phyloP scores from a whole-genome alignment of 2,888 invertebrate genomes.

The Apodemia duryi region DNA sequence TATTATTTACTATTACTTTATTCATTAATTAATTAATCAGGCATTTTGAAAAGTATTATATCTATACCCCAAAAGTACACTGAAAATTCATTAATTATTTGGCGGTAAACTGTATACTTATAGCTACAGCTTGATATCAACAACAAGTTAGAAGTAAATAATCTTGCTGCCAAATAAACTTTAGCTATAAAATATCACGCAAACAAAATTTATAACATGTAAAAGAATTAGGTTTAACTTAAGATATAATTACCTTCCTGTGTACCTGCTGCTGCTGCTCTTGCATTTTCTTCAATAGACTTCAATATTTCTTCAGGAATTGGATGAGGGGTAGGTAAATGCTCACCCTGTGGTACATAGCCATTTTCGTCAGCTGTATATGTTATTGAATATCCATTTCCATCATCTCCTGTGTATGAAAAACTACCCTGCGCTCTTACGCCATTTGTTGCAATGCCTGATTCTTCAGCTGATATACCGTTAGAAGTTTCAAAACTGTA shows the following conservation, averaged over 20 bases:
- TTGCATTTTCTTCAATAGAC: slow-evolving; percentile 64
- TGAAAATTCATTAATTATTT: too few relatives aligned
- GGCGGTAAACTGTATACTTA: not conserved
- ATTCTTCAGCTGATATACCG: slow-evolving; percentile 67
- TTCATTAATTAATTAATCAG: too few relatives aligned
- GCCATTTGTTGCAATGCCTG: slow-evolving; percentile 65
- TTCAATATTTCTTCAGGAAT: slow-evolving; percentile 67
- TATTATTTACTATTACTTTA: too few relatives aligned
- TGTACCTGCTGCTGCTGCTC: slow-evolving; percentile 65
- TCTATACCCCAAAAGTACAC: too few relatives aligned
- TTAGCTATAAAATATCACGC: not conserved
- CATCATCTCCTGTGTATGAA: slow-evolving; percentile 68
- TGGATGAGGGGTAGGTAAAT: slow-evolving; percentile 67
- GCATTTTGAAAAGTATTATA: too few relatives aligned
- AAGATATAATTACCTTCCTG: slow-evolving; percentile 57
- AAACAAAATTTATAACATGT: not conserved
- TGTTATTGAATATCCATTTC: slow-evolving; percentile 56
- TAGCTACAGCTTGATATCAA: not conserved
- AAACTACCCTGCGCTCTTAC: slow-evolving; percentile 66
- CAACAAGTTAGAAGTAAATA: not conserved
- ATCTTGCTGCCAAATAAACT: not conserved
- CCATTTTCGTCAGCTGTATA: slow-evolving; percentile 74
- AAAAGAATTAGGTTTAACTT: not conserved
- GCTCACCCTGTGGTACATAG: slow-evolving; percentile 61
- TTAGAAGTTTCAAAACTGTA: slow-evolving; percentile 71